Conservation (phyloP, 2,888 invertebrate genomes). For the Acanthoscelides obtectus region DNA sequence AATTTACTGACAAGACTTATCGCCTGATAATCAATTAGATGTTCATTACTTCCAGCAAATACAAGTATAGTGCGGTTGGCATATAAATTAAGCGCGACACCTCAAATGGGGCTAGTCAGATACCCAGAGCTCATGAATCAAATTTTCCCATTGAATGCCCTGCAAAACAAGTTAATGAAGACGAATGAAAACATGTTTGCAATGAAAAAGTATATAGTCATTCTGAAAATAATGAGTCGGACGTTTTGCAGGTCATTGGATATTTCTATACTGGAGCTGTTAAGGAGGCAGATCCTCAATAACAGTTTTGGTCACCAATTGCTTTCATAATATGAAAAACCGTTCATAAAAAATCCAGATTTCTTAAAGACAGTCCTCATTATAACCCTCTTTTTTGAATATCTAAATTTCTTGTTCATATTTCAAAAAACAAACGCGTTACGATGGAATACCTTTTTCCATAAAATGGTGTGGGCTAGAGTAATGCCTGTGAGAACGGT, state of each 20-base stretch:
- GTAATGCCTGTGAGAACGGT: no score
- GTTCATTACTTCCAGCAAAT: background rate
- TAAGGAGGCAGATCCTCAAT: no score
- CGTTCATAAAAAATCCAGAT: no score
- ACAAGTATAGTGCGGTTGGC: background rate
- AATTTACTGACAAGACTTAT: background rate
- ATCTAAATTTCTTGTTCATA: no score
- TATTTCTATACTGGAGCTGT: no score
- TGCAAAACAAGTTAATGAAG: background rate
- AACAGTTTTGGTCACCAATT: no score
- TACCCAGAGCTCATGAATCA: background rate
- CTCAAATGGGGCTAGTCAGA: background rate
- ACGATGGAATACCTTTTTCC: no score
- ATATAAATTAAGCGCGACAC: background rate
- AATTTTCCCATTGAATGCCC: background rate
- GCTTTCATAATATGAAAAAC: no score
- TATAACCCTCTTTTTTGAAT: no score
- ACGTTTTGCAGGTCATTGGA: background rate
- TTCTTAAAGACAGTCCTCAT: no score
- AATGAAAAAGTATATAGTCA: background rate
- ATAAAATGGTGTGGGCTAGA: no score
- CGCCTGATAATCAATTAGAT: background rate
- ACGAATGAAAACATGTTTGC: background rate
- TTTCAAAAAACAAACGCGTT: no score
- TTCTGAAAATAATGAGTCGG: background rate